Conservation (phyloP, 2,113 vertebrate genomes). For the Erythrocebus patas region DNA sequence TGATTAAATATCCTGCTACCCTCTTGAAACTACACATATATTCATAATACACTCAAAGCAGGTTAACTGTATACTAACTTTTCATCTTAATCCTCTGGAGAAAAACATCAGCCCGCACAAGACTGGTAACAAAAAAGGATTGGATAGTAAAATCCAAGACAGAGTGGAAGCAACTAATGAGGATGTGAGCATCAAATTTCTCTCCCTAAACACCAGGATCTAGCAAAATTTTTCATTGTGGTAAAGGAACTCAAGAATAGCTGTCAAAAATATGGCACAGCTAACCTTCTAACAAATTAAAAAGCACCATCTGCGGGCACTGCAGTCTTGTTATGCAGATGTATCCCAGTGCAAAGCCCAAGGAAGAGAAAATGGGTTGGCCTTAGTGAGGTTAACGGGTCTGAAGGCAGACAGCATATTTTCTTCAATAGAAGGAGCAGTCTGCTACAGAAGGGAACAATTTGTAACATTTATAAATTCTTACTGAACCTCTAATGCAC, state of each 20-base stretch:
- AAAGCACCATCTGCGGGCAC: slow-evolving; percentile 80
- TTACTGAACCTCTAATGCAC: slow-evolving; percentile 90
- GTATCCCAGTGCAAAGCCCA: slow-evolving; percentile 74
- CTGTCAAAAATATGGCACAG: slow-evolving; percentile 80
- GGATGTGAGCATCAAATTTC: slow-evolving; percentile 54
- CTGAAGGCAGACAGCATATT: slow-evolving; percentile 78
- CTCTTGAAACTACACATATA: slow-evolving; percentile 65
- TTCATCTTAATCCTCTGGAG: slow-evolving; percentile 66
- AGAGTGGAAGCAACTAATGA: slow-evolving; percentile 60
- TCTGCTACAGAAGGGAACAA: slow-evolving; percentile 68
- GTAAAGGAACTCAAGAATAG: slow-evolving; percentile 73
- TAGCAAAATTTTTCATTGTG: slow-evolving; percentile 72
- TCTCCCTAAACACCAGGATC: slow-evolving; percentile 68
- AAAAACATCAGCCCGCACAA: slow-evolving; percentile 25
- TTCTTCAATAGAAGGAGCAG: slow-evolving; percentile 70
- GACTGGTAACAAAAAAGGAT: slow-evolving; percentile 59
- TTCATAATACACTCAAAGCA: slow-evolving; percentile 74
- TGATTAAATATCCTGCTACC: slow-evolving; percentile 73
- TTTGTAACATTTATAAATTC: slow-evolving; percentile 90
- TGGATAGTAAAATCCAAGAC: slow-evolving; percentile 41
- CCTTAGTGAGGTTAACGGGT: slow-evolving; percentile 75
- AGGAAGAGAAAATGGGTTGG: slow-evolving; percentile 78
- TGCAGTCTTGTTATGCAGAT: slow-evolving; percentile 79
- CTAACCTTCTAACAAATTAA: slow-evolving; percentile 69
- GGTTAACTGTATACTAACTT: slow-evolving; percentile 58